Percentiles rank a stretch among this genome's conserved stretches.
These are phyloP conservation scores for Salvelinus namaycush DNA, from an alignment of 2,113 vertebrate species.

Conservation along the genomic window DNA sequence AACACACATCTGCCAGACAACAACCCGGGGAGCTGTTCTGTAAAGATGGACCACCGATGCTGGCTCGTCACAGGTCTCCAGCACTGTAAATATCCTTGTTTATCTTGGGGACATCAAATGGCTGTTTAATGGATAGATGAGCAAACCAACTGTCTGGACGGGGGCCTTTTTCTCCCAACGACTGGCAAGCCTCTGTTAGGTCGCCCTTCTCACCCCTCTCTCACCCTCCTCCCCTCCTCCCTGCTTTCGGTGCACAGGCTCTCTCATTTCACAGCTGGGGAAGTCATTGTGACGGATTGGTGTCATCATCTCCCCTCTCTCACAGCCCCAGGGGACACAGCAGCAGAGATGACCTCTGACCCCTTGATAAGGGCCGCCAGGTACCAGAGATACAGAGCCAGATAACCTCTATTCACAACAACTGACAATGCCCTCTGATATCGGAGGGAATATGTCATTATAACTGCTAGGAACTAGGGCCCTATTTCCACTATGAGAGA, in stretches of 20 bases:
- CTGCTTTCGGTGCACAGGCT: constrained; percentile 12
- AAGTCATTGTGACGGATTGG: constrained; percentile 44
- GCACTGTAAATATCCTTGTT: constrained; percentile 66
- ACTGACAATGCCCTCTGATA: constrained; percentile 4
- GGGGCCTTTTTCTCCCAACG: constrained; percentile 8
- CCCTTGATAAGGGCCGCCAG: constrained; percentile 21
- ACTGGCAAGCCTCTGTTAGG: too few species aligned
- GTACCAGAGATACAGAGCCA: constrained; percentile 16
- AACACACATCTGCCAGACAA: constrained; percentile 43
- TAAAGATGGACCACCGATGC: constrained; percentile 8
- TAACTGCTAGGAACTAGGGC: neutral
- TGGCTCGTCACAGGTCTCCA: constrained; percentile 15
- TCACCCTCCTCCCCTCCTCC: neutral
- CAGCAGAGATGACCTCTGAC: constrained; percentile 52
- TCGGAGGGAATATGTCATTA: neutral
- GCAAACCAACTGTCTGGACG: constrained; percentile 63
- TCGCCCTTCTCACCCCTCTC: neutral
- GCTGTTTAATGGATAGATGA: constrained; percentile 58
- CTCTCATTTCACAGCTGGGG: constrained; percentile 64
- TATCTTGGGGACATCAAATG: constrained; percentile 65
- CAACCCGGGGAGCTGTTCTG: constrained; percentile 26
- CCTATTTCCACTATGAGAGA: too few species aligned
- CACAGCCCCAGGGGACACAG: constrained; percentile 20
- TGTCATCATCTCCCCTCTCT: constrained; percentile 41
- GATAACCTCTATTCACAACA: constrained; percentile 18